Evolutionary conservation across 1,140 invertebrate species (phyloP).

Genomic region (Colletes latitarsis): DNA sequence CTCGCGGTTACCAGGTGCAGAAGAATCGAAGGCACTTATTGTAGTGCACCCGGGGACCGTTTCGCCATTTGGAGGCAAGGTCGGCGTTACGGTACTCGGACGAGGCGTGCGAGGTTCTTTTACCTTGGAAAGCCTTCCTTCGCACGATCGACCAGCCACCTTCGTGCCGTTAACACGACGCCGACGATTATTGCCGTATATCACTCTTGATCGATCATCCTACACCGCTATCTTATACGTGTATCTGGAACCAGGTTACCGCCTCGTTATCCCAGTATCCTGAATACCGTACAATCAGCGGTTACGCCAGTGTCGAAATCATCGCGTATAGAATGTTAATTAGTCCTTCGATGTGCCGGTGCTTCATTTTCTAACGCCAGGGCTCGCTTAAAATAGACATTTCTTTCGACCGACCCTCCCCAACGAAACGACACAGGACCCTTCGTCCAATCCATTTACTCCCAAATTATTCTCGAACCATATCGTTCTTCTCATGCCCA

Average conservation of each 20-base stretch:
- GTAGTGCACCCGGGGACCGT: slow-evolving; percentile 49
- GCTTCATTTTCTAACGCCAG: neutral
- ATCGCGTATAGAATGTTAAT: neutral
- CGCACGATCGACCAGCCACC: slow-evolving; percentile 11
- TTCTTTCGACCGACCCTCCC: neutral
- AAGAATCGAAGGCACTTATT: slow-evolving; percentile 61
- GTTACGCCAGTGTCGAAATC: neutral
- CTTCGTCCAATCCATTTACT: too few species aligned
- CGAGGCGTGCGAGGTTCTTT: slow-evolving; percentile 34
- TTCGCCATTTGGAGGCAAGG: slow-evolving; percentile 72
- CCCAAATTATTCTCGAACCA: too few species aligned
- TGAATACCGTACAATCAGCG: neutral
- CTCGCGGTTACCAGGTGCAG: slow-evolving; percentile 24
- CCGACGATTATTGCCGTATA: slow-evolving; percentile 20
- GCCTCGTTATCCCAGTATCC: slow-evolving; percentile 2
- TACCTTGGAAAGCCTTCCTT: slow-evolving; percentile 3
- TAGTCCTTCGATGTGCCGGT: neutral
- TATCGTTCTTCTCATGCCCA: too few species aligned
- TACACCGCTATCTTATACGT: neutral
- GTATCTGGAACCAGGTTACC: slow-evolving; percentile 22
- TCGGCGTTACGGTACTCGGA: slow-evolving; percentile 76
- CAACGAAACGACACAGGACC: too few species aligned
- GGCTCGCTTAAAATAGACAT: neutral
- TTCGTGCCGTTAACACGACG: slow-evolving; percentile 13
- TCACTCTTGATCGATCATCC: slow-evolving; percentile 20